Evolutionary conservation across 2,888 invertebrate genomes (phyloP).

Genomic region (Gerris lacustris): DNA sequence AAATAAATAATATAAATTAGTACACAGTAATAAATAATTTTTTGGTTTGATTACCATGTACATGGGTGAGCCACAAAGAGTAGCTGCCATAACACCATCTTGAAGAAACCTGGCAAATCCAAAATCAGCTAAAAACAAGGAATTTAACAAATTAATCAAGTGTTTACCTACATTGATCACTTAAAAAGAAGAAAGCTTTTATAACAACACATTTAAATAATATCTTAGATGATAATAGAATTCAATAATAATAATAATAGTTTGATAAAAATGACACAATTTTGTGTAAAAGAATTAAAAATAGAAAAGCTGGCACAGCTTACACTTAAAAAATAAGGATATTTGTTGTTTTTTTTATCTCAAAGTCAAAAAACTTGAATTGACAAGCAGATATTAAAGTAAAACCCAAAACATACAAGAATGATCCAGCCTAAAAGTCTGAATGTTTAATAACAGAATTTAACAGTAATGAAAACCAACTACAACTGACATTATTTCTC

Average conservation of each 20-base stretch:
- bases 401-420: no score
- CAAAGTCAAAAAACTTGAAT: no score
- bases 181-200: slow-evolving; percentile 6
- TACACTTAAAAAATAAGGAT: no score
- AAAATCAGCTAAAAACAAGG: slow-evolving; percentile 71
- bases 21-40: not conserved
- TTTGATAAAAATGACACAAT: no score
- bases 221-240: not conserved
- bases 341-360: no score
- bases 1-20: slow-evolving; percentile 2
- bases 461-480: no score
- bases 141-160: slow-evolving; percentile 9
- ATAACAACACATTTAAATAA: slow-evolving; percentile 4
- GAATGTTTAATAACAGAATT: no score
- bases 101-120: slow-evolving; percentile 97
- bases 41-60: slow-evolving; percentile 67
- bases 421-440: no score
- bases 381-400: no score
- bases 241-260: not conserved
- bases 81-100: slow-evolving; percentile 99
- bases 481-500: no score
- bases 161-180: not conserved
- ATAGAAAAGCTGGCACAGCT: no score
- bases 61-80: slow-evolving; percentile 98
- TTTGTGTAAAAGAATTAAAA: no score